Conservation (phyloP, 2,113 vertebrate genomes). For the Toxotes chatareus region DNA sequence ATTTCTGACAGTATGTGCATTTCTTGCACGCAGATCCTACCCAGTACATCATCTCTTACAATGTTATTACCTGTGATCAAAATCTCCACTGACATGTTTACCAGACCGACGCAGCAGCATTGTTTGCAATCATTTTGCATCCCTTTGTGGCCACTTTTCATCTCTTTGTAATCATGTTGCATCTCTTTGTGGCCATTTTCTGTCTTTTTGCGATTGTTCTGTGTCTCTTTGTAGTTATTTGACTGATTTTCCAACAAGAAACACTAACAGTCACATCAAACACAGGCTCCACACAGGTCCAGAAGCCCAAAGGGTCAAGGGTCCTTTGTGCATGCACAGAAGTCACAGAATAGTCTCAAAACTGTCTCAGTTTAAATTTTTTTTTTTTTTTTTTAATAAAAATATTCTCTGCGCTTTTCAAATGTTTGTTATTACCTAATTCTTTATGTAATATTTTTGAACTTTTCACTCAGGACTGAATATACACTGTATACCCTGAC, state of each 20-base stretch:
- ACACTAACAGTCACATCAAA: too few relatives aligned
- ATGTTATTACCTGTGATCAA: neutral
- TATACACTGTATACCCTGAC: constrained; percentile 33
- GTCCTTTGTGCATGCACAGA: neutral
- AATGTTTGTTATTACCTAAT: constrained; percentile 20
- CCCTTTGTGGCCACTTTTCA: fast-evolving
- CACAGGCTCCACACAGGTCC: neutral
- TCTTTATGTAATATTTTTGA: constrained; percentile 27
- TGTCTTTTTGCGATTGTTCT: neutral
- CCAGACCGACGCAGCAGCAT: neutral
- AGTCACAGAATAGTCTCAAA: constrained; percentile 25
- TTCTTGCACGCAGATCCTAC: neutral
- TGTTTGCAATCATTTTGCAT: neutral
- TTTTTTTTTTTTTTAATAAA: neutral
- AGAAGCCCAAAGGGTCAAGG: neutral
- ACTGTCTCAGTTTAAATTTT: neutral
- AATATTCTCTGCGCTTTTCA: constrained; percentile 7
- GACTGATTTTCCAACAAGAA: neutral
- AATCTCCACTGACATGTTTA: neutral
- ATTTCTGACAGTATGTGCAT: neutral
- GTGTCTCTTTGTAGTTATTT: constrained; percentile 3
- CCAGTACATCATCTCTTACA: neutral
- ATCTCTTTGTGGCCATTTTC: neutral
- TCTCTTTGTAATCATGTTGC: neutral
- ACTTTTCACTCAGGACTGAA: constrained; percentile 10